A percentile compares a stretch with the other conserved stretches of the same genome.
Conservation (phyloP, 2,113 vertebrate genomes). For the Eonycteris spelaea region DNA sequence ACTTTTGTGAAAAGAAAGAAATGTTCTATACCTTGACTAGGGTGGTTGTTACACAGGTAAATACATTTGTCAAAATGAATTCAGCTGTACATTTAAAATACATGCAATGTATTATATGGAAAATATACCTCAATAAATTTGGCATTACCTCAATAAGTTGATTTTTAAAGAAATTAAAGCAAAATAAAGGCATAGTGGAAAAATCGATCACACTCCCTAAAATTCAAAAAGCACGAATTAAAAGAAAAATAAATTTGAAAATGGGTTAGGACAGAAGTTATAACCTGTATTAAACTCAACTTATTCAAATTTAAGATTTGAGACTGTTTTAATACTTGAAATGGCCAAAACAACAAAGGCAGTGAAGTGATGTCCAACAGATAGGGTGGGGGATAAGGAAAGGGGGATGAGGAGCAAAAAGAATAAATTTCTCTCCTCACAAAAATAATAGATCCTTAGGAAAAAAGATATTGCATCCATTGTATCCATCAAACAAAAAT, state of each 20-base stretch:
- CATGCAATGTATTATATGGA: background rate
- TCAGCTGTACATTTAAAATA: background rate
- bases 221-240: background rate
- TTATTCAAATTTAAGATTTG: background rate
- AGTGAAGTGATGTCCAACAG: background rate
- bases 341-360: background rate
- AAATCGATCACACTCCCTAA: background rate
- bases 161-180: background rate
- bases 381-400: background rate
- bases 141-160: background rate
- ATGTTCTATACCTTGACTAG: background rate
- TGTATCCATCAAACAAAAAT: background rate
- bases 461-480: background rate
- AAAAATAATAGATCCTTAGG: background rate
- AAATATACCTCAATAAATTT: background rate
- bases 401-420: background rate
- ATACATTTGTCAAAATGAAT: background rate
- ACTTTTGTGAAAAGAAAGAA: background rate
- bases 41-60: background rate
- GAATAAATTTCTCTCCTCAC: background rate
- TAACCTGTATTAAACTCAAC: background rate
- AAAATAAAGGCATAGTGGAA: background rate
- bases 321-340: background rate
- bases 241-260: background rate
- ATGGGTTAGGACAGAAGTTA: background rate